Conservation (phyloP, 2,888 invertebrate species). For the Drosophila paramelanica region DNA sequence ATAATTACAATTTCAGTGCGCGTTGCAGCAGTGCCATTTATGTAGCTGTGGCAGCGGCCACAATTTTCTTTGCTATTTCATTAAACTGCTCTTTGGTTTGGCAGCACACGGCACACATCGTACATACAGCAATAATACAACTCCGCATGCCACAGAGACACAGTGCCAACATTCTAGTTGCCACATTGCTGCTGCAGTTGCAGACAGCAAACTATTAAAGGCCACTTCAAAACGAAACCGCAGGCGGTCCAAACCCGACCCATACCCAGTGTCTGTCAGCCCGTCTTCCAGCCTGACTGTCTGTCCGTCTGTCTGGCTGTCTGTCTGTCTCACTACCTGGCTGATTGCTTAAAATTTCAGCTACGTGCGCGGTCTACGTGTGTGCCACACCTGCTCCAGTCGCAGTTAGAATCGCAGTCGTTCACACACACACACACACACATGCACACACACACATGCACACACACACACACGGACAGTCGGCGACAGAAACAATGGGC, state of each 20-base stretch:
- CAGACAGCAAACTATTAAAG: slow-evolving; percentile 78
- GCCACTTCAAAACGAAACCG: slow-evolving; percentile 71
- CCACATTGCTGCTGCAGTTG: slow-evolving; percentile 66
- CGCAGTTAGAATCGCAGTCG: slow-evolving; percentile 29
- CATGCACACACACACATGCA: background rate
- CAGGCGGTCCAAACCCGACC: slow-evolving; percentile 44
- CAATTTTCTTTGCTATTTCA: slow-evolving; percentile 69
- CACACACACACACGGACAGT: slow-evolving; percentile 1
- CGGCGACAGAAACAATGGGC: slow-evolving; percentile 46
- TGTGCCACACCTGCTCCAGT: slow-evolving; percentile 66
- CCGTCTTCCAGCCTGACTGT: slow-evolving; percentile 26
- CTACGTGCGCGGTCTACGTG: slow-evolving; percentile 71
- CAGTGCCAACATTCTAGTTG: slow-evolving; percentile 16
- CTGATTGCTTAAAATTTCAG: slow-evolving; percentile 74
- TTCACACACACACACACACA: slow-evolving; percentile 5
- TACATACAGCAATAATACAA: slow-evolving; percentile 4
- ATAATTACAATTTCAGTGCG: slow-evolving; percentile 73
- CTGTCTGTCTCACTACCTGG: slow-evolving; percentile 29
- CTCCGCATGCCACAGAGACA: slow-evolving; percentile 21
- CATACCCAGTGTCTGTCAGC: slow-evolving; percentile 21
- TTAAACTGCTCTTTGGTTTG: slow-evolving; percentile 67
- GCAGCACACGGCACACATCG: slow-evolving; percentile 51
- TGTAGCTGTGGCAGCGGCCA: slow-evolving; percentile 43
- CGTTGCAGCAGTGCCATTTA: slow-evolving; percentile 60
- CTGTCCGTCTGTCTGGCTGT: slow-evolving; percentile 19